Percentiles rank a stretch among this genome's conserved stretches.
These are phyloP conservation scores for Hirudo medicinalis DNA, from an alignment of 1,140 invertebrate species.

Conservation along the genomic window DNA sequence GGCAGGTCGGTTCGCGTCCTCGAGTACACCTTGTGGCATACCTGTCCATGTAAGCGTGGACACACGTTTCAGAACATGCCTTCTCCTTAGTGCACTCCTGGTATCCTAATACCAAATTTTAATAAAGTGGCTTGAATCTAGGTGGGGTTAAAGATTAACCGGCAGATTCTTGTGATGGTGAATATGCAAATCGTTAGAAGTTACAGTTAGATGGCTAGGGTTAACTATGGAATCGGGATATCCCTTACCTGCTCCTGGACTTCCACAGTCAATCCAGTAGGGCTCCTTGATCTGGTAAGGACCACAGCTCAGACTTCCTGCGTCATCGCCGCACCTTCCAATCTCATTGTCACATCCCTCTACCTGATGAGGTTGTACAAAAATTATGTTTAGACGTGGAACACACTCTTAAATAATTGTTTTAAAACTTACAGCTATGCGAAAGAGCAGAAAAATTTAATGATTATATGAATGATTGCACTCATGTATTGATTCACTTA, in stretches of 20 bases:
- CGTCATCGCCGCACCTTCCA: constrained; percentile 27
- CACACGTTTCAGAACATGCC: constrained; percentile 23
- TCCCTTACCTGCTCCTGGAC: constrained; percentile 3
- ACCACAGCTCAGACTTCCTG: constrained; percentile 29
- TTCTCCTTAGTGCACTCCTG: constrained; percentile 23
- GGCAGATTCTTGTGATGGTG: no score
- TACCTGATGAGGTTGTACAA: neutral
- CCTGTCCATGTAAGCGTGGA: constrained; percentile 23
- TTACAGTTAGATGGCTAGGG: no score
- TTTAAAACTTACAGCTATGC: no score
- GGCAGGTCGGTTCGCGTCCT: constrained; percentile 26
- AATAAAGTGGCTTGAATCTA: no score
- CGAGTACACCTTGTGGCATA: constrained; percentile 26
- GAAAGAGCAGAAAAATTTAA: no score
- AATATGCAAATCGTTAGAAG: no score
- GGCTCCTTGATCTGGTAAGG: constrained; percentile 30
- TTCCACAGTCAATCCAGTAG: constrained; percentile 24
- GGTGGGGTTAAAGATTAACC: no score
- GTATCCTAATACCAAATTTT: constrained; percentile 10
- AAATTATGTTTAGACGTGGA: no score
- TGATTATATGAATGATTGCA: no score
- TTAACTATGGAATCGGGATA: no score
- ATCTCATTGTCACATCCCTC: constrained; percentile 1
- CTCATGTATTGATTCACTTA: no score
- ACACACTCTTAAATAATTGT: no score